phyloP scores from a whole-genome alignment of 1,140 invertebrate genomes.

The Zelostemma sp. region DNA sequence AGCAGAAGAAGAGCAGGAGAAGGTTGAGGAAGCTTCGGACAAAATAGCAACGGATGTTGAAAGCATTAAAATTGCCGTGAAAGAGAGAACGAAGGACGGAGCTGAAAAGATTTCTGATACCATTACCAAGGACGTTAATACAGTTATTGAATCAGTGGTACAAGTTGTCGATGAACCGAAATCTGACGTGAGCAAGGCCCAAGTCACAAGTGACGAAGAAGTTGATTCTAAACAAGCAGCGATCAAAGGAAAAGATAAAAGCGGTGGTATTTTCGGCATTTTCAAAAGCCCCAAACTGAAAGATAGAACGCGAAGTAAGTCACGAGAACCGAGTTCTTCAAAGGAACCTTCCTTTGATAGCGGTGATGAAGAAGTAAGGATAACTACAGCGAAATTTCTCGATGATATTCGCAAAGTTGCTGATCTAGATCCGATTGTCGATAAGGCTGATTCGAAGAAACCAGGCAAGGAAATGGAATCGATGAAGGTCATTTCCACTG shows the following conservation, averaged over 20 bases:
- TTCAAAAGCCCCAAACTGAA: slow-evolving; percentile 62
- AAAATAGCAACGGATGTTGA: slow-evolving; percentile 49
- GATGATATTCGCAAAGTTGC: slow-evolving; percentile 30
- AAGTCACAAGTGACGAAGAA: slow-evolving; percentile 8
- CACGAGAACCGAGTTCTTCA: slow-evolving; percentile 47
- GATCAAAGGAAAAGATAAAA: slow-evolving; percentile 46
- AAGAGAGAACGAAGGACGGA: slow-evolving; percentile 41
- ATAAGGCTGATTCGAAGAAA: too few species aligned
- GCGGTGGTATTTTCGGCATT: slow-evolving; percentile 53
- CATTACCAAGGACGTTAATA: background rate
- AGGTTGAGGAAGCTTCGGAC: slow-evolving; percentile 3
- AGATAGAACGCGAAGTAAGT: slow-evolving; percentile 50
- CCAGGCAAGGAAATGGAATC: too few species aligned
- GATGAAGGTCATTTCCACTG: too few species aligned
- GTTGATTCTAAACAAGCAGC: background rate
- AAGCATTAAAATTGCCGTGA: slow-evolving; percentile 58
- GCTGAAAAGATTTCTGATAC: background rate
- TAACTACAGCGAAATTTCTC: slow-evolving; percentile 41
- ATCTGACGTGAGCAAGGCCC: background rate
- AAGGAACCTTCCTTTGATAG: slow-evolving; percentile 48
- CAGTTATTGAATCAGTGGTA: too few species aligned
- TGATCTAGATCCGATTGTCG: too few species aligned
- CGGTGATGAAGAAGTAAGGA: slow-evolving; percentile 47
- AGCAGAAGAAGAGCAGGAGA: slow-evolving; percentile 32
- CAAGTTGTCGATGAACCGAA: too few species aligned